Conservation (phyloP, 2,888 invertebrate genomes). For the Labia minor region DNA sequence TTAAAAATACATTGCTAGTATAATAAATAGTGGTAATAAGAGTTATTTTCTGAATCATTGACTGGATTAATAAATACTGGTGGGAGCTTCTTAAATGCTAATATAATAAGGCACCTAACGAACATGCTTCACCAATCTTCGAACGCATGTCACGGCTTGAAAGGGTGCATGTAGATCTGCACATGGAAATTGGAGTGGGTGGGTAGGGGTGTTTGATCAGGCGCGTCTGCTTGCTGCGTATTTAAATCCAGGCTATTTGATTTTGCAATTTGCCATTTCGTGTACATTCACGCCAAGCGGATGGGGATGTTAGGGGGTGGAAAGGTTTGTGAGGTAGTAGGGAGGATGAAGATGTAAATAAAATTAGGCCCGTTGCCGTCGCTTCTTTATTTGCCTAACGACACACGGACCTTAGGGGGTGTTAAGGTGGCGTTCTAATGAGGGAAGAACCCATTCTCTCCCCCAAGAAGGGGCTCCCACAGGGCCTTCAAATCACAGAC, state of each 20-base stretch:
- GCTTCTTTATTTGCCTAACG: neutral
- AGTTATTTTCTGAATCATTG: too few relatives aligned
- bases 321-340: too few relatives aligned
- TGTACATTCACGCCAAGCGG: conserved; percentile 3
- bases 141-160: conserved; percentile 1
- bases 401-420: conserved; percentile 13
- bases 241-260: conserved; percentile 13
- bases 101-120: conserved; percentile 1
- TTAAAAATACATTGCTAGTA: too few relatives aligned
- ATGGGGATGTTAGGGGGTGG: neutral
- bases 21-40: too few relatives aligned
- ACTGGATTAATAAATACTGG: too few relatives aligned
- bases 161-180: neutral
- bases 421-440: neutral
- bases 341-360: too few relatives aligned
- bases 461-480: too few relatives aligned
- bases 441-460: neutral
- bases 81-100: neutral
- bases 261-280: conserved; percentile 13
- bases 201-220: neutral
- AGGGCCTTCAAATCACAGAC: neutral
- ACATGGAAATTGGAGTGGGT: neutral
- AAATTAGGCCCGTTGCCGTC: too few relatives aligned
- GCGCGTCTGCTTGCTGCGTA: conserved; percentile 13
- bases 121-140: neutral